phyloP scores from a whole-genome alignment of 1,140 invertebrate species.

The Lucilia sericata region DNA sequence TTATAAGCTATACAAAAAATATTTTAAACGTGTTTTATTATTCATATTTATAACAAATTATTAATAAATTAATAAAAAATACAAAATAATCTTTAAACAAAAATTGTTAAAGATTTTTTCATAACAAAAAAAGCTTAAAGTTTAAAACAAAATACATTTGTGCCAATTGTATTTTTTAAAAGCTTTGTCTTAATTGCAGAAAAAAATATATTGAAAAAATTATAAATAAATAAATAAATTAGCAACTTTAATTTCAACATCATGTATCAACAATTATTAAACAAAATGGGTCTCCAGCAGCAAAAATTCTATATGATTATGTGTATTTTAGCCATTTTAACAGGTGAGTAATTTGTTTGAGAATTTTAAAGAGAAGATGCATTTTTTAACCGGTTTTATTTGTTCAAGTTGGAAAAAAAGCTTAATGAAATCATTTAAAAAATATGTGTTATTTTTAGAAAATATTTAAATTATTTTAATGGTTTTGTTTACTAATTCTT shows the following conservation, averaged over 20 bases:
- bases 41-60: not conserved
- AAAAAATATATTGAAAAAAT: not conserved
- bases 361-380: not conserved
- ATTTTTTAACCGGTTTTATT: not conserved
- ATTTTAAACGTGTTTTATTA: not conserved
- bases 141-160: not conserved
- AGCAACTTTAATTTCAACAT: not conserved
- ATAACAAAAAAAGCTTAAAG: not conserved
- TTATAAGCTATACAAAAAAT: not conserved
- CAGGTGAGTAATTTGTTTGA: constrained; percentile 14
- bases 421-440: not conserved
- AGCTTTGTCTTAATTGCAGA: not conserved
- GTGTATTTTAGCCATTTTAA: constrained; percentile 35
- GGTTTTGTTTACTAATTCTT: not conserved
- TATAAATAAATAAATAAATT: not conserved
- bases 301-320: constrained; percentile 26
- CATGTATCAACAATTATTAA: not conserved
- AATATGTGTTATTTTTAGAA: not conserved
- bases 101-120: not conserved
- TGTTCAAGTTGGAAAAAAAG: not conserved
- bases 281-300: not conserved
- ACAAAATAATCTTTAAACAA: not conserved
- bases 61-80: not conserved
- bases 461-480: not conserved
- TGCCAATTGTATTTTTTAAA: constrained; percentile 3